Conservation (phyloP, 2,113 vertebrate genomes). For the Sarotherodon lohbergeri region DNA sequence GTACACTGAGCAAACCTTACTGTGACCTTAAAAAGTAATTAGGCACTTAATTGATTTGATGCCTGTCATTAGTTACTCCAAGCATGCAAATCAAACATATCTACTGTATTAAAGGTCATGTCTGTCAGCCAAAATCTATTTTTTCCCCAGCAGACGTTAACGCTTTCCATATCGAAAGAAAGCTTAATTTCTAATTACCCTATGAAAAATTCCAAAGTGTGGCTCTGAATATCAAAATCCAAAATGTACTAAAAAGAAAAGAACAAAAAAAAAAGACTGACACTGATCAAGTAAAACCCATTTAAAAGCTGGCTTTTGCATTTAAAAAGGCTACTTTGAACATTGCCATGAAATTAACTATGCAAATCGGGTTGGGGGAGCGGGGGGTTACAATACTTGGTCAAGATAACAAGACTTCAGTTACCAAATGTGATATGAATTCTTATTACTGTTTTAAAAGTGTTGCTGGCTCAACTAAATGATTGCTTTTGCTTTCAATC, state of each 20-base stretch:
- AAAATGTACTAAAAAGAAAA: background rate
- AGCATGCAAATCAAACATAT: slow-evolving; percentile 34
- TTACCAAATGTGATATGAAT: background rate
- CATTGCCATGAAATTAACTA: slow-evolving; percentile 36
- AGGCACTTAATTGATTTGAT: slow-evolving; percentile 1
- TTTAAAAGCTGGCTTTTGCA: background rate
- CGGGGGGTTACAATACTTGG: background rate
- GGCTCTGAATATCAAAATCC: slow-evolving; percentile 22
- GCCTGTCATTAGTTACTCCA: background rate
- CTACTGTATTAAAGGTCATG: slow-evolving; percentile 26
- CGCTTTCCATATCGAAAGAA: background rate
- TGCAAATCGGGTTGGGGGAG: background rate
- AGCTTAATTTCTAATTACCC: slow-evolving; percentile 24
- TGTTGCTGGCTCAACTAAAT: background rate
- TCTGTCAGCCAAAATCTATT: background rate
- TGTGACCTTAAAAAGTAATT: slow-evolving; percentile 36
- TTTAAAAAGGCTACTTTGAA: background rate
- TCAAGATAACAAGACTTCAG: background rate
- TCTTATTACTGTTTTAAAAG: background rate
- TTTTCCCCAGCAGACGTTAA: background rate
- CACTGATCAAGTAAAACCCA: background rate
- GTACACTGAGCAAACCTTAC: background rate
- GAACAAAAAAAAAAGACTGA: background rate
- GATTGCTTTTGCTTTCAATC: background rate
- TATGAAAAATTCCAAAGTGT: slow-evolving; percentile 10